Conservation (phyloP, 2,888 invertebrate genomes). For the Eurytoma californica region DNA sequence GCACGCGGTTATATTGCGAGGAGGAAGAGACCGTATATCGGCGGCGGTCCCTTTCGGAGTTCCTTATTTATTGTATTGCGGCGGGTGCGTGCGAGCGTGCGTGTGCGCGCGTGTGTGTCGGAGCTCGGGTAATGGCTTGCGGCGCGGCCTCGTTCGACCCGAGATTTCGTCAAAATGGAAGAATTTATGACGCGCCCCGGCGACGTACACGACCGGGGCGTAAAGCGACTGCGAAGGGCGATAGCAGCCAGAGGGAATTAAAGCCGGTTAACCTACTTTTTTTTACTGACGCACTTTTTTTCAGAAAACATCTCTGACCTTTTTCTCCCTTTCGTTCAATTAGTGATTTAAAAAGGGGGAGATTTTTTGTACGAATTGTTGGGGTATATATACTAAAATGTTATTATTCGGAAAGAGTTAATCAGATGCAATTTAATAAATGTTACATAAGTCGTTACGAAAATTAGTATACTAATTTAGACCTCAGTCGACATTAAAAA, state of each 20-base stretch:
- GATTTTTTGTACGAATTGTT: no score
- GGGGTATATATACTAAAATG: no score
- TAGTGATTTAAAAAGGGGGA: no score
- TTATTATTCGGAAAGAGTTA: no score
- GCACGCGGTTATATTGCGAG: neutral
- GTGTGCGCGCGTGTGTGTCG: neutral
- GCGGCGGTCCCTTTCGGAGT: neutral
- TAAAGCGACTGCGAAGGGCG: neutral
- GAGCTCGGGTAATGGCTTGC: neutral
- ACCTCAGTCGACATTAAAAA: no score
- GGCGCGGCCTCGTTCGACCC: neutral
- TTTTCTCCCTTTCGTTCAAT: no score
- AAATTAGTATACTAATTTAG: no score
- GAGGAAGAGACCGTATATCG: neutral
- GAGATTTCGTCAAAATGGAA: conserved; percentile 18
- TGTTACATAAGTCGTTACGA: no score
- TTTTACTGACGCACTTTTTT: neutral
- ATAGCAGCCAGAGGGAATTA: neutral
- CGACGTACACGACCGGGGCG: neutral
- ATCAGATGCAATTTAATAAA: no score
- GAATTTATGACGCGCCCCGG: conserved; percentile 9
- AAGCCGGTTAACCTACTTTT: conserved; percentile 11
- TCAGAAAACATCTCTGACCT: no score
- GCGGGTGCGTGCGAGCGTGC: conserved; percentile 11
- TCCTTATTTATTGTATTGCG: conserved; percentile 40